Percentiles rank a stretch among this genome's conserved stretches.
Evolutionary conservation across 2,888 invertebrate genomes (phyloP).

Genomic region (Ceratothoa steindachneri): DNA sequence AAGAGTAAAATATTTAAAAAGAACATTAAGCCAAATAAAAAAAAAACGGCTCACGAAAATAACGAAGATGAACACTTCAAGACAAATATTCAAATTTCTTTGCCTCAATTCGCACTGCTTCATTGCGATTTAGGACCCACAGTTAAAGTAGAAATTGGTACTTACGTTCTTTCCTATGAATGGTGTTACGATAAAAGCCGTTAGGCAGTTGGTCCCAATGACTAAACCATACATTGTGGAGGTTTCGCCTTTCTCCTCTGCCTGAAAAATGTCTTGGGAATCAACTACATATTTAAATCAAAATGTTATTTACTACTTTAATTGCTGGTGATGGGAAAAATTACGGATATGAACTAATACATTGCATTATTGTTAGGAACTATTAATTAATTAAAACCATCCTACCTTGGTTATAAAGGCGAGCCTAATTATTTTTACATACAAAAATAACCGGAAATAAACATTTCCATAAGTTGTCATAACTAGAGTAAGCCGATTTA

Average conservation of each 20-base stretch:
- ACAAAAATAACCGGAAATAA: no score
- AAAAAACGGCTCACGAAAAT: slow-evolving; percentile 18
- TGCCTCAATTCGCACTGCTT: no score
- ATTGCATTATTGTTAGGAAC: no score
- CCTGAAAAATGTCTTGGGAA: slow-evolving; percentile 35
- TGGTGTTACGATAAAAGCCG: slow-evolving; percentile 50
- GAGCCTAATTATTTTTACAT: no score
- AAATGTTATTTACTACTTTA: background rate
- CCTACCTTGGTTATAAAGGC: background rate
- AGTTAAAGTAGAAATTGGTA: no score
- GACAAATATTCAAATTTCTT: no score
- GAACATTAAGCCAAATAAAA: slow-evolving; percentile 3
- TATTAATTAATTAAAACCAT: no score
- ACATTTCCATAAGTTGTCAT: no score
- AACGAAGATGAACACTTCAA: background rate
- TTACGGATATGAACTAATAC: no score
- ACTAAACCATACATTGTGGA: slow-evolving; percentile 50
- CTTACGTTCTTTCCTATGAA: slow-evolving; percentile 50
- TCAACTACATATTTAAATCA: background rate
- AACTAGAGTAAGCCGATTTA: no score
- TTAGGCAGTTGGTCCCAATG: slow-evolving; percentile 51
- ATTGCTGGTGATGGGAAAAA: background rate
- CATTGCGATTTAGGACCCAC: no score
- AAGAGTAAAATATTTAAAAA: slow-evolving; percentile 23
- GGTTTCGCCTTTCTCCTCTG: slow-evolving; percentile 50